Base-by-base conservation (phyloP, 2,888 invertebrate species). In the Callyntrura guangdongensis region DNA sequence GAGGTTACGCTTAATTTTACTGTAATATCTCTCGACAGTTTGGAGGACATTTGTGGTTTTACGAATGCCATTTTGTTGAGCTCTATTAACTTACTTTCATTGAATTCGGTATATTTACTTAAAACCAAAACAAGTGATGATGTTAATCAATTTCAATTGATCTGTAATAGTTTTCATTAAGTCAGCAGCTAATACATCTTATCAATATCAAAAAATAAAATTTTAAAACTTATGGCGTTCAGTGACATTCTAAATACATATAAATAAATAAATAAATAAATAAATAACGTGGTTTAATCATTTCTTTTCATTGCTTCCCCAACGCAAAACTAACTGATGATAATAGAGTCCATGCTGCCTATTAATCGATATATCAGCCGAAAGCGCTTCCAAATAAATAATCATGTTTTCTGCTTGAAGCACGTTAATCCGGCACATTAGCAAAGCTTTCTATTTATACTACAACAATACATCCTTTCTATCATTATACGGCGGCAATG, bases 371-470 rank as follows among this genome's bases (percentile, higher is more conserved):
- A 27, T 14, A 36, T 36, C 49, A 77, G 45, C 74, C 74, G 22
- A 49, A 49, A 77, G 14, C 36, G 47, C 45, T 61, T 59, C 81
- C 81, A 61, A 82, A 61, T 61, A 61, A 82, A 61, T 61, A 82
- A 82, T 82, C 59, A 45, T 61, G 81, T 82, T 61, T 82, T 81
- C 81, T 79, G n/a, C 20, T 36, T 82, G 61, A 82, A 12, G 59
- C 17, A 82, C 56, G 25, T 9, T 59, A 82, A 82, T 61, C 61
- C 17, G 17, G 12, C 61, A 49, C 47, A 64, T 45, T 47, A 20
- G 25, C 47, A 64, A 82, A 61, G 45, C 11, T 67, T 49, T 61
- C 47, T 20, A 17, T 11, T 47, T 20, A 6, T 72, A 72, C 6
- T 72, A 8, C 11, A 64, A 17, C 9, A 72, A 72, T 6, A n/a